Base-by-base conservation (phyloP, 2,888 invertebrate genomes). In the Cynaeus angustus region DNA sequence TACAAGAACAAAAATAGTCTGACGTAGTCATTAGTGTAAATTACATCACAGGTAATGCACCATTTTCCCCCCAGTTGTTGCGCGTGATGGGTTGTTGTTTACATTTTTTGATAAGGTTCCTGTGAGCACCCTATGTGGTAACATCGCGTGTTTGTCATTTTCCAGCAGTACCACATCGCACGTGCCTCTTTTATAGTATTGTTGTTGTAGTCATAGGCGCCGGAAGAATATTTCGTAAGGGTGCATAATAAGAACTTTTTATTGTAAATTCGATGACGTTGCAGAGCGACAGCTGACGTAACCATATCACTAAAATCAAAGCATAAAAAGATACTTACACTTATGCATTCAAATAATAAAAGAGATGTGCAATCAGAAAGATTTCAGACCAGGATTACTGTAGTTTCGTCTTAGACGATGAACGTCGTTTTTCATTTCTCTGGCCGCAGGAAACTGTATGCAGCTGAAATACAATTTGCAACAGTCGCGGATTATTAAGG, bases 31-130 rank as follows among this genome's bases (percentile, higher is more conserved):
- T 61, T 61, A 61, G 61, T 53, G 26, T 53, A 64, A 64, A 64
- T 64, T 64, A 61, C 61, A 61, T 37, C 59, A 62, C 50, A 62
- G 62, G 62, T 62, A 62, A 62, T 50, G 21, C 28, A 37, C 43
- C 26, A 33, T 13, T 38, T 33, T 37, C 61, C 61, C 48, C 16
- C 48, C 33, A 55, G 33, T 55, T 46, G 53, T 14, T 26, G 16
- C 13, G 28, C 48, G 48, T 50, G 61, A 61, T 48, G 61, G 28
- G 45, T 46, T 59, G 21, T 33, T 59, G 59, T 61, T 61, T 61
- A 61, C 61, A 45, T 61, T 61, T 61, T 61, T 50, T 50, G 61
- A 61, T 61, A 61, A 61, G 12, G 58, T 45, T 14, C n/a, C 16
- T 58, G 26, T 45, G 45, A 41, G 26, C 45, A 43, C 59, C 45